Evolutionary conservation across 2,797 vertebrate species (phyloP).

Genomic region (Pseudocheirus occidentalis): DNA sequence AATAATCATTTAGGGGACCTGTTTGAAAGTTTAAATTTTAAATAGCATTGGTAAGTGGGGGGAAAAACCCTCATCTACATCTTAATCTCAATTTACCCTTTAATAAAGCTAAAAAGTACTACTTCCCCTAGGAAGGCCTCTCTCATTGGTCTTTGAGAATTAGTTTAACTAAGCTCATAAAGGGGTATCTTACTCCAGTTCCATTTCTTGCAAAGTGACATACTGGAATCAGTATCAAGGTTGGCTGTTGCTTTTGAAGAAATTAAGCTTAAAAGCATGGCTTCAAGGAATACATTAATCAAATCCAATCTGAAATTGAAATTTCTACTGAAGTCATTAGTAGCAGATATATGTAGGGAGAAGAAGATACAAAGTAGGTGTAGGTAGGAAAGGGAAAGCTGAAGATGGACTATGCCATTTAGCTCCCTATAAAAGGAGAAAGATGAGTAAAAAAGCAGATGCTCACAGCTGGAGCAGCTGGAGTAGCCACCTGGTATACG

Average conservation of each 20-base stretch:
- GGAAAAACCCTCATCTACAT: conserved; percentile 39
- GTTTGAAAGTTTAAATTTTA: conserved; percentile 37
- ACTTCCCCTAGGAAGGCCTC: conserved; percentile 13
- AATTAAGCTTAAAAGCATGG: conserved; percentile 45
- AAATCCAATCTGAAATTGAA: conserved; percentile 18
- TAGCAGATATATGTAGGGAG: conserved; percentile 6
- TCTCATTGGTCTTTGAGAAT: conserved; percentile 46
- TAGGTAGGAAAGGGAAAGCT: background rate
- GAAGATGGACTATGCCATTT: conserved; percentile 22
- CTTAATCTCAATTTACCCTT: conserved; percentile 58
- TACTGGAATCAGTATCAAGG: background rate
- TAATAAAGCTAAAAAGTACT: conserved; percentile 14
- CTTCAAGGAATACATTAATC: conserved; percentile 38
- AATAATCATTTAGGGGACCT: conserved; percentile 18
- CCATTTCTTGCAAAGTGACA: conserved; percentile 50
- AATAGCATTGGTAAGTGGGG: conserved; percentile 50
- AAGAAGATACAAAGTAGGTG: background rate
- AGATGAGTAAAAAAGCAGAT: conserved; percentile 19
- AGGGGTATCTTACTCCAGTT: conserved; percentile 18
- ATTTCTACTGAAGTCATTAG: conserved; percentile 4
- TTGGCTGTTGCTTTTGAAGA: conserved; percentile 52
- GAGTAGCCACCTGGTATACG: conserved; percentile 5
- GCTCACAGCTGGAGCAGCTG: background rate
- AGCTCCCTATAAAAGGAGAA: conserved; percentile 43
- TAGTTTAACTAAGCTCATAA: background rate